Evolutionary conservation across 1,140 invertebrate species (phyloP).

Genomic region (Drosophila grimshawi): DNA sequence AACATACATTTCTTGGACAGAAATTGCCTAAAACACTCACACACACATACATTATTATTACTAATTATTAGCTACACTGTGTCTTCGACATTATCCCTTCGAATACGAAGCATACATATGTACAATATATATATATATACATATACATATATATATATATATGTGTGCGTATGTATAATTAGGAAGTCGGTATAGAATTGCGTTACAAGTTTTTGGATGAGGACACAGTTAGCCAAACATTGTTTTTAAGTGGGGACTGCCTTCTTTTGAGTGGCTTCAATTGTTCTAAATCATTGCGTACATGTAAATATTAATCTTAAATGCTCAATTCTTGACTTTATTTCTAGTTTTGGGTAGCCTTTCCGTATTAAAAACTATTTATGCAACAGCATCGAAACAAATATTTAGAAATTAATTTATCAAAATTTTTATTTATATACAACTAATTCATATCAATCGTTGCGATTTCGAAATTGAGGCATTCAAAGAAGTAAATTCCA

Average conservation of each 20-base stretch:
- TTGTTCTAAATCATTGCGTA: slow-evolving; percentile 47
- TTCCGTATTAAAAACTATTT: slow-evolving; percentile 36
- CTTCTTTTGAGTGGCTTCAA: slow-evolving; percentile 35
- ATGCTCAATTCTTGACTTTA: slow-evolving; percentile 47
- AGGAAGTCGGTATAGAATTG: slow-evolving; percentile 45
- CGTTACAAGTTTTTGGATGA: slow-evolving; percentile 19
- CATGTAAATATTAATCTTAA: slow-evolving; percentile 20
- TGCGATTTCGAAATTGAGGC: slow-evolving; percentile 41
- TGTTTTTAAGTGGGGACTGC: slow-evolving; percentile 4
- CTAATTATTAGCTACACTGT: slow-evolving; percentile 35
- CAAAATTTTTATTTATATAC: slow-evolving; percentile 60
- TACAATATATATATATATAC: background rate
- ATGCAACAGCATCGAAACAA: slow-evolving; percentile 46
- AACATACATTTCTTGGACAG: slow-evolving; percentile 51
- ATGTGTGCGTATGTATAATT: slow-evolving; percentile 24
- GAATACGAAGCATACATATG: slow-evolving; percentile 44
- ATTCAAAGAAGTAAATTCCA: slow-evolving; percentile 56
- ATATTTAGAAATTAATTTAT: slow-evolving; percentile 9
- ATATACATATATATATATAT: slow-evolving; percentile 14
- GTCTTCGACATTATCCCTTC: slow-evolving; percentile 33
- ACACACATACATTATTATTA: slow-evolving; percentile 53
- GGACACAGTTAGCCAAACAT: slow-evolving; percentile 31
- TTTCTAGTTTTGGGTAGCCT: slow-evolving; percentile 48
- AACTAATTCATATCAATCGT: slow-evolving; percentile 47
- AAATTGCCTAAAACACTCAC: slow-evolving; percentile 55